Evolutionary conservation across 2,888 invertebrate species (phyloP).

Genomic region (Onthophagus sagittarius): DNA sequence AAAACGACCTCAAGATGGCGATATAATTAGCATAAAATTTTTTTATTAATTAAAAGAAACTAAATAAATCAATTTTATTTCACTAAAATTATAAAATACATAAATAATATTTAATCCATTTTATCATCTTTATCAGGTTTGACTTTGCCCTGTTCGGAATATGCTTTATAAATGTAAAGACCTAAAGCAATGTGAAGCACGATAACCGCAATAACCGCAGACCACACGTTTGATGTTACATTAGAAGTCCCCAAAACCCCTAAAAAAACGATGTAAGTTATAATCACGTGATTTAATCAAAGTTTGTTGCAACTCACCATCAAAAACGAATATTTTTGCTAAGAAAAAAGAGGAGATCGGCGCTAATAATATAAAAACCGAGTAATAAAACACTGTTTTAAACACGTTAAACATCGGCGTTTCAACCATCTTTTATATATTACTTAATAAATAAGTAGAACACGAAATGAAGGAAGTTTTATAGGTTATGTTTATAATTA

Average conservation of each 20-base stretch:
- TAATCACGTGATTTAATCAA: conserved; percentile 11
- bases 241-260: conserved; percentile 51
- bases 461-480: background rate
- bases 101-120: conserved; percentile 32
- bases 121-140: conserved; percentile 40
- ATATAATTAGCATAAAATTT: no score
- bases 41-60: background rate
- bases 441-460: background rate
- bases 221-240: conserved; percentile 70
- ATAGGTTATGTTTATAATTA: background rate
- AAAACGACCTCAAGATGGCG: no score
- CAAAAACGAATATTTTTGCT: conserved; percentile 66
- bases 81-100: background rate
- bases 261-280: conserved; percentile 37
- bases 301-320: conserved; percentile 52
- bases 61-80: background rate
- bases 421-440: conserved; percentile 45
- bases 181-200: conserved; percentile 74
- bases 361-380: conserved; percentile 69
- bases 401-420: conserved; percentile 69
- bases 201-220: conserved; percentile 72
- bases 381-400: conserved; percentile 72
- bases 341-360: conserved; percentile 73
- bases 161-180: conserved; percentile 74
- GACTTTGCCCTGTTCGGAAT: conserved; percentile 54